A percentile compares a stretch with the other conserved stretches of the same genome.
Conservation (phyloP, 2,113 vertebrate species). For the Alouatta palliata region DNA sequence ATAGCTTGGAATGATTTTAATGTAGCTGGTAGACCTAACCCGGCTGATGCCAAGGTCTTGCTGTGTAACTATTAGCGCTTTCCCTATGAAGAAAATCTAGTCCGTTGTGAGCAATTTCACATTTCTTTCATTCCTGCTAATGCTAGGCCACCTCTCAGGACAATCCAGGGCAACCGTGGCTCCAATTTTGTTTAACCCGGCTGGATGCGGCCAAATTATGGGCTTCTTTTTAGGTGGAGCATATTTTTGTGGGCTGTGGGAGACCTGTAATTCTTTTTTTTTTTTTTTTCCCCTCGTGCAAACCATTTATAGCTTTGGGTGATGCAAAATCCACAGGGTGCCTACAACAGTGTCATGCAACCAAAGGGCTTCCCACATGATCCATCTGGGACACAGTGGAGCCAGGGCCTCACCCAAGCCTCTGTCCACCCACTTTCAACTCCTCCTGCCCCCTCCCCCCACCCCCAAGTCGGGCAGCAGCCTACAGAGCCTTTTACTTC, state of each 20-base stretch:
- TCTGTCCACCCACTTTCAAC: background rate
- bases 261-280: constrained; percentile 75
- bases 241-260: constrained; percentile 74
- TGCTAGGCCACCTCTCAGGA: constrained; percentile 64
- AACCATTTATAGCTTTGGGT: constrained; percentile 77
- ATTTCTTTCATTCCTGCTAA: constrained; percentile 67
- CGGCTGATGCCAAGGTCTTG: constrained; percentile 49
- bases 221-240: constrained; percentile 78
- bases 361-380: constrained; percentile 58
- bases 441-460: background rate
- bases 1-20: constrained; percentile 72
- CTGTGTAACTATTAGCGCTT: constrained; percentile 60
- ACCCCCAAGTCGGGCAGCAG: background rate
- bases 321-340: constrained; percentile 70
- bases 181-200: constrained; percentile 72
- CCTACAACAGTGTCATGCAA: constrained; percentile 59
- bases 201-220: constrained; percentile 76
- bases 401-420: constrained; percentile 52
- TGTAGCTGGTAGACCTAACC: constrained; percentile 56
- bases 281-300: constrained; percentile 25
- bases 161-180: constrained; percentile 62
- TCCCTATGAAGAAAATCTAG: constrained; percentile 44
- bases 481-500: constrained; percentile 5
- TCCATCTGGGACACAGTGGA: constrained; percentile 61
- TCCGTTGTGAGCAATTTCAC: constrained; percentile 57